Base-by-base conservation (phyloP, 2,888 invertebrate genomes). In the Limnephilus rhombicus region DNA sequence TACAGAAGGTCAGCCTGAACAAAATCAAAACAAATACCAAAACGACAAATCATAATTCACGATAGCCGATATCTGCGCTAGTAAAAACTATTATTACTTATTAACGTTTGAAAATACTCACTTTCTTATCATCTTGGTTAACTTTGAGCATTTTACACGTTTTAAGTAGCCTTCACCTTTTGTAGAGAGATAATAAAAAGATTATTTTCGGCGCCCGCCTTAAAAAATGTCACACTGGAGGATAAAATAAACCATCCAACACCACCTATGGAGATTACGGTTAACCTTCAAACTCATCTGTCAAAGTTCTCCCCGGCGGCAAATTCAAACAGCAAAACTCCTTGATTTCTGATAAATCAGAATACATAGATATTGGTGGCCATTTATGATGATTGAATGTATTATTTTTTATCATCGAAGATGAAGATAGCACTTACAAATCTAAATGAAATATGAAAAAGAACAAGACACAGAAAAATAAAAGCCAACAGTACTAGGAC, bases 51-150 rank as follows among this genome's bases (percentile, higher is more conserved):
- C 90, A 89, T 90, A 88, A 92, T 53, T 80, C 80, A 90, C 80
- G 89, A 90, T 90, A 90, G 81, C 80, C 29, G 31, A 15, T 49
- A 41, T 85, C 83, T 24, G 34, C 83, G 53, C 34, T 90, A 91
- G n/a, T 34, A 68, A 88, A 12, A 68, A 68, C 31, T 29, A 53
- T 92, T 83, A 80, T 82, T n/a, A 87, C 37, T 90, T 87, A 37
- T 92, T 12, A 83, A 53, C 9, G 9, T 68, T 68, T 68, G 37
- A 82, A 45, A 24, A 37, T 31, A 92, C 93, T 89, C 85, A 93
- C 93, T 91, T 93, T 93, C 83, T 93, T 93, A 89, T 93, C 93
- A 93, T 93, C 93, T 86, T 93, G 93, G 85, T 91, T 89, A n/a
- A 93, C 93, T 92, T 93, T 85, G 15, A 93, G 92, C 93, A 93